phyloP scores from a whole-genome alignment of 2,888 invertebrate species.

The Myathropa florea region DNA sequence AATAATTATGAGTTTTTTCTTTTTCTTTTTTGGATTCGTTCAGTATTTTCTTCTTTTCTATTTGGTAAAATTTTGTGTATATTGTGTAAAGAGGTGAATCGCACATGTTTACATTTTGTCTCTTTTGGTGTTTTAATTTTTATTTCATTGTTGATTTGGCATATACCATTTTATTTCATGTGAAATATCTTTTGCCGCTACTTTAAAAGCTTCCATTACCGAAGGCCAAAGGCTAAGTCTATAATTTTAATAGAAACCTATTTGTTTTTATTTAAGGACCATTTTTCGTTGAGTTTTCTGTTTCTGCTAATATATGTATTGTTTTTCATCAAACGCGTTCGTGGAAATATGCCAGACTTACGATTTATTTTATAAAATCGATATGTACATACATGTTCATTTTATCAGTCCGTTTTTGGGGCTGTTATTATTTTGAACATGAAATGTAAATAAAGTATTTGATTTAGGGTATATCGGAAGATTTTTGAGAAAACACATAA shows the following conservation, averaged over 20 bases:
- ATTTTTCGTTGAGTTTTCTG: neutral
- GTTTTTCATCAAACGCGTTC: neutral
- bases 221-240: neutral
- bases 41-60: conserved; percentile 67
- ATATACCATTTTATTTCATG: conserved; percentile 35
- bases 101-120: conserved; percentile 65
- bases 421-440: neutral
- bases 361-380: neutral
- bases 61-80: conserved; percentile 65
- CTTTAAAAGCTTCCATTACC: conserved; percentile 21
- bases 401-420: neutral
- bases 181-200: conserved; percentile 32
- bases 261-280: neutral
- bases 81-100: conserved; percentile 63
- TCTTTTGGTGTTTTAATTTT: conserved; percentile 45
- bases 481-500: neutral
- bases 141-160: conserved; percentile 49
- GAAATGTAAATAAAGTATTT: neutral
- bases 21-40: conserved; percentile 66
- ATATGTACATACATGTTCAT: neutral
- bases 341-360: neutral
- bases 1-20: conserved; percentile 70
- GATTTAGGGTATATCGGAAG: conserved; percentile 1
- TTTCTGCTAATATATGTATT: neutral
- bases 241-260: neutral